phyloP scores from a whole-genome alignment of 2,797 vertebrate genomes.

The Eurystomus glaucurus region DNA sequence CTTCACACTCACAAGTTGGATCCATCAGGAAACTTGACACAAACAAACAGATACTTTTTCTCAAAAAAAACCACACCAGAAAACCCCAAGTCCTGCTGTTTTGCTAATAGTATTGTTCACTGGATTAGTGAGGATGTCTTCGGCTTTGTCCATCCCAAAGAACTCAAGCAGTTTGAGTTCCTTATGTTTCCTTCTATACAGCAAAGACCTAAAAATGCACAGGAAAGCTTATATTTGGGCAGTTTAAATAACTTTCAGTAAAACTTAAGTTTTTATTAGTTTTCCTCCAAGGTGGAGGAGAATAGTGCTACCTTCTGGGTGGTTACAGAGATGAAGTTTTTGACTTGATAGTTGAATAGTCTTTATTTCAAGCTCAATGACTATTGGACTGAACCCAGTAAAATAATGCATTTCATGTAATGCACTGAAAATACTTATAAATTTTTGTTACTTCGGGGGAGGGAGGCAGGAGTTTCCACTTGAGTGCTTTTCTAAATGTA shows the following conservation, averaged over 20 bases:
- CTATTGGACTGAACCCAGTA: neutral
- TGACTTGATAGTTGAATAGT: neutral
- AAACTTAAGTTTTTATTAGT: neutral
- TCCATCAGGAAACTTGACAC: neutral
- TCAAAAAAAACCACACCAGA: neutral
- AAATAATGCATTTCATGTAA: neutral
- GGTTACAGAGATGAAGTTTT: neutral
- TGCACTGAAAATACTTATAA: neutral
- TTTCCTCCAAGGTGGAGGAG: neutral
- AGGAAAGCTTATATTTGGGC: neutral
- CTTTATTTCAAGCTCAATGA: neutral
- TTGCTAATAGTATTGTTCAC: neutral
- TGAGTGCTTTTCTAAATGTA: slow-evolving; percentile 24
- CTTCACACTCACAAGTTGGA: neutral
- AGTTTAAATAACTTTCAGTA: neutral
- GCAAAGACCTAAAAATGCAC: neutral
- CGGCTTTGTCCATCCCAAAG: neutral
- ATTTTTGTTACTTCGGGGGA: neutral
- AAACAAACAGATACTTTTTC: neutral
- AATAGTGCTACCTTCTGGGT: neutral
- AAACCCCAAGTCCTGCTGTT: neutral
- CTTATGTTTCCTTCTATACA: neutral
- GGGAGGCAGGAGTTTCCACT: neutral
- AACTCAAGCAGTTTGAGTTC: neutral
- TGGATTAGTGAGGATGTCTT: neutral